Base-by-base conservation (phyloP, 2,113 vertebrate genomes). In the Xyrauchen texanus region DNA sequence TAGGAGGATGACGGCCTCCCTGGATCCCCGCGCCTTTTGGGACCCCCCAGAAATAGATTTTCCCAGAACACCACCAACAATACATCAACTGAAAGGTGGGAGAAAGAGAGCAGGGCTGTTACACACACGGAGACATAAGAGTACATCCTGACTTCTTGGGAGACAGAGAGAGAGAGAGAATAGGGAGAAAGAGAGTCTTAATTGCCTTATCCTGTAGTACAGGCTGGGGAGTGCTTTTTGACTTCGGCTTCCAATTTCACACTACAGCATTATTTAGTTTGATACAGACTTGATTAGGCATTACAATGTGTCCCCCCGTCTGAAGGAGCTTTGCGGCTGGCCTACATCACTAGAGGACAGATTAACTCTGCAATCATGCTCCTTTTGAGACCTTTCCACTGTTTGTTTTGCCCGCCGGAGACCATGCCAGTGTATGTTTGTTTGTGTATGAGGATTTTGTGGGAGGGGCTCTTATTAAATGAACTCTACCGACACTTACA, bases 271-370 rank as follows among this genome's bases (percentile, higher is more conserved):
- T 91, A 92, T 91, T 92, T 90, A 88, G 90, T 89, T 90, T 90
- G 90, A 91, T 92, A 89, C 90, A 90, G 88, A 92, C 88, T 91
- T 91, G 91, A 93, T 92, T 90, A 92, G 90, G 88, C 88, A 87
- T 90, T 90, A 86, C 76, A 84, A 77, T 77, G 70, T 64, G 75
- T 77, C 80, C 80, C 80, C 80, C 69, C 67, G 70, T 82, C 73
- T 77, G 65, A 67, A 74, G 65, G 55, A 85, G 87, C 87, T 92
- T 89, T 90, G 86, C 84, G 88, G 88, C 79, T 82, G 42, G 80
- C 79, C 71, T 55, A 82, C 82, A 81, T 87, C 84, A 85, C 89
- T 85, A 82, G 89, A 86, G 89, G 87, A 90, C 89, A 92, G 90
- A 92, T 92, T 91, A 93, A 88, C 88, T 88, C 86, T 74, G 85